Conservation (phyloP, 2,113 vertebrate genomes). For the Mobula hypostoma region DNA sequence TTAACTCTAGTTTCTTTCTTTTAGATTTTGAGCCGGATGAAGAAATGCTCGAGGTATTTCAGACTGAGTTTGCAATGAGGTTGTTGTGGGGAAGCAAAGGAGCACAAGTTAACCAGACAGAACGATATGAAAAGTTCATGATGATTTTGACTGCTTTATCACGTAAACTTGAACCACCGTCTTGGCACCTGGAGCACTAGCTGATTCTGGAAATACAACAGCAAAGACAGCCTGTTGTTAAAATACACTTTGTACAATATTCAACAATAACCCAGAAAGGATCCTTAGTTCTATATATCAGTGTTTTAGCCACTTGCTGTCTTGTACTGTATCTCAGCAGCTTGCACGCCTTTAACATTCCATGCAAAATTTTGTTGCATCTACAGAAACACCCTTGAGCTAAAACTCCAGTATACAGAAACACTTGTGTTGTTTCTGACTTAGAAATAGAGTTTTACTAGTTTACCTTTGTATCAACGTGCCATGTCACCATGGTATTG, state of each 20-base stretch:
- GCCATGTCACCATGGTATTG: neutral
- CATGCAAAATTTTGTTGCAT: neutral
- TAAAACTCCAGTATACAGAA: neutral
- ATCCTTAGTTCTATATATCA: neutral
- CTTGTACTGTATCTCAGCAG: neutral
- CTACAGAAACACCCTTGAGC: neutral
- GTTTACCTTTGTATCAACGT: neutral
- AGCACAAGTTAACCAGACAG: conserved; percentile 79
- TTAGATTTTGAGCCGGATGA: conserved; percentile 78
- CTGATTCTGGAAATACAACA: neutral
- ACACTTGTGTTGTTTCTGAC: neutral
- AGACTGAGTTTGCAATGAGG: conserved; percentile 91
- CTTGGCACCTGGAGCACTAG: conserved; percentile 66
- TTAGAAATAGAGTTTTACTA: too few species aligned
- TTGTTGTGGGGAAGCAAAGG: conserved; percentile 94
- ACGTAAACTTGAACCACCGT: conserved; percentile 79
- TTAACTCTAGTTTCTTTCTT: conserved; percentile 44
- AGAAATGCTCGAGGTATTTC: conserved; percentile 83
- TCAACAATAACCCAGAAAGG: neutral
- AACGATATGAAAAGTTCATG: conserved; percentile 85
- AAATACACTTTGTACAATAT: neutral
- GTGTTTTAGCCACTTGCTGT: conserved; percentile 1
- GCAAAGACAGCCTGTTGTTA: neutral
- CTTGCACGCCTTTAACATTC: conserved; percentile 26
- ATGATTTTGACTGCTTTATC: conserved; percentile 92